Evolutionary conservation across 2,113 vertebrate species (phyloP), one percentile per base, ranked within the genome.

Genomic region (Trematocara macrostoma): DNA sequence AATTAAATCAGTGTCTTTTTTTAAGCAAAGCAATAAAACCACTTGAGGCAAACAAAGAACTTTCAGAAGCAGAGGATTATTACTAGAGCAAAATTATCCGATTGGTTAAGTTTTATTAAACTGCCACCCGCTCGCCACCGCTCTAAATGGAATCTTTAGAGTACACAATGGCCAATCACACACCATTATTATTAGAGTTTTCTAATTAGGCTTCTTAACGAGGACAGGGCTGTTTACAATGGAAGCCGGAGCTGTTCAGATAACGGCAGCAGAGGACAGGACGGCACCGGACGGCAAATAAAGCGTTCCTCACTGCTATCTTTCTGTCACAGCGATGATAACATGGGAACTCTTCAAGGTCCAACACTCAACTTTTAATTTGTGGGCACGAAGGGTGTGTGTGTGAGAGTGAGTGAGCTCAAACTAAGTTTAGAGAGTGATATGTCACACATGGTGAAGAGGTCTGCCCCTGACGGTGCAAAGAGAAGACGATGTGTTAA

Each of bases 131-230:
- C 83, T 52, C 53, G 74, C 31, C 29, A 57, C 16, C 11, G 47
- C 83, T 52, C 59, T 86, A 78, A 92, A 92, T 92, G 89, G 79
- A 84, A 85, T 87, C 88, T 90, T 88, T 11, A 84, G 87, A 87
- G 89, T 74, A 91, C 90, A 92, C 91, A 94, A 91, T 90, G 18
- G 89, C 88, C 93, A 93, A 90, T 93, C 93, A 87, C 35, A 15
- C n/a, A 38, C 91, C 38, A 67, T 90, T 91, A 90, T 92, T 91
- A 90, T 71, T 85, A 38, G 55, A 88, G 57, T 85, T 94, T 93
- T 93, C 88, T 93, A 94, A 93, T 94, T 93, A 94, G 90, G 87
- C 90, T 80, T 55, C 87, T 91, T 92, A 92, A 91, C 87, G 59
- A 92, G 91, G 87, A 86, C 57, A 11, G 71, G 57, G 59, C 82